Percentiles rank a stretch among this genome's conserved stretches.
Conservation (phyloP, 2,888 invertebrate genomes). For the Linyphia triangularis region DNA sequence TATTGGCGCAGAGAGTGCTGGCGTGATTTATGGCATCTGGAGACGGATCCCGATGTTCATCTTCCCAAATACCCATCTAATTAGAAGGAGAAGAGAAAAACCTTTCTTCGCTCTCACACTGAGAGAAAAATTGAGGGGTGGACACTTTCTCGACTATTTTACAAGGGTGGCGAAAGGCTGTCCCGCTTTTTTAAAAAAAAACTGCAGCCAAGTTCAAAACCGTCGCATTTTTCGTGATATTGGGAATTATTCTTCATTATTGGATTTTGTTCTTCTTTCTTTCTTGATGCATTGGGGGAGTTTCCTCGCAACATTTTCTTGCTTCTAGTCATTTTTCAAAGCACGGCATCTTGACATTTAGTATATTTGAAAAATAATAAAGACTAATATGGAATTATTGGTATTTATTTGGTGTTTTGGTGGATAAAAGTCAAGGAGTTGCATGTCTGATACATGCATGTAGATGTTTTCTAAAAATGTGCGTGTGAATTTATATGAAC, state of each 20-base stretch:
- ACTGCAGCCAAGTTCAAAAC: not conserved
- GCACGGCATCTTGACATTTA: slow-evolving; percentile 32
- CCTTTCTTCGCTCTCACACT: slow-evolving; percentile 4
- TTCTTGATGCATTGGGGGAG: not conserved
- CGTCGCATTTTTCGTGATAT: slow-evolving; percentile 25
- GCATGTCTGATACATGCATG: not conserved
- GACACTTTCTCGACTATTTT: slow-evolving; percentile 45
- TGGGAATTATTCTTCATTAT: slow-evolving; percentile 61
- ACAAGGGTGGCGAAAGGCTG: slow-evolving; percentile 14
- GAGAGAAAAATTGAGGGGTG: slow-evolving; percentile 47
- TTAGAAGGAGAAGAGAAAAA: slow-evolving; percentile 27
- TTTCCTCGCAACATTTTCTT: slow-evolving; percentile 8
- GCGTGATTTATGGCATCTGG: slow-evolving; percentile 48
- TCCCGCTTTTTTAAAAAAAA: slow-evolving; percentile 1
- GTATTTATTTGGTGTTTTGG: not conserved
- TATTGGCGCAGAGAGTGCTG: slow-evolving; percentile 19
- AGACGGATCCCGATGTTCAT: slow-evolving; percentile 43
- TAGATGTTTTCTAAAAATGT: not conserved
- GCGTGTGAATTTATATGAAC: not conserved
- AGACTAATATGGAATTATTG: slow-evolving; percentile 8
- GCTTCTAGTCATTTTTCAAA: slow-evolving; percentile 43
- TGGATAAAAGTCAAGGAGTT: not conserved
- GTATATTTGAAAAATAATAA: not conserved
- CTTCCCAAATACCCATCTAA: slow-evolving; percentile 61
- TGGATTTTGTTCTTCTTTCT: slow-evolving; percentile 33